phyloP scores from a whole-genome alignment of 1,140 invertebrate genomes.

The Aphaenogaster ashmeadi region DNA sequence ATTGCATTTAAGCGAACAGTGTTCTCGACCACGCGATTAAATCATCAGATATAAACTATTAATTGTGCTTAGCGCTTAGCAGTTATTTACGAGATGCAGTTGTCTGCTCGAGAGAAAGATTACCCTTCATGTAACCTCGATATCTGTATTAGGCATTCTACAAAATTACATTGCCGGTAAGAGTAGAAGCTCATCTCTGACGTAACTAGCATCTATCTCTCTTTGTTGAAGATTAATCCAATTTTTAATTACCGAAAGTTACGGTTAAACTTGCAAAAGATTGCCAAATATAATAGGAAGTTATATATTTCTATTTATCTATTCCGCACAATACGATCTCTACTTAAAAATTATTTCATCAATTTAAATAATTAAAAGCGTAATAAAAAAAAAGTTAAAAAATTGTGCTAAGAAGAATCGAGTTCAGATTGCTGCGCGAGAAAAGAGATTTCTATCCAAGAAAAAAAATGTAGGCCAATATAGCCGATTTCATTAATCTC shows the following conservation, averaged over 20 bases:
- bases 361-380: neutral
- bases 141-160: neutral
- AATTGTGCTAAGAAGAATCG: neutral
- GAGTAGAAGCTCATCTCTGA: neutral
- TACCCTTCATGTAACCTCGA: neutral
- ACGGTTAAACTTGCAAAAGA: neutral
- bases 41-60: conserved; percentile 33
- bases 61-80: conserved; percentile 17
- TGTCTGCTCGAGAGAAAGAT: neutral
- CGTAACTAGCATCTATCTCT: neutral
- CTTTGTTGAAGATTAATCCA: conserved; percentile 16
- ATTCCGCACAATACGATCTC: neutral
- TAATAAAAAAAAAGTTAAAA: neutral
- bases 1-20: neutral
- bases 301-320: neutral
- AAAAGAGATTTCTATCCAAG: neutral
- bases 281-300: neutral
- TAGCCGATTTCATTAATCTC: conserved; percentile 50
- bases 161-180: neutral
- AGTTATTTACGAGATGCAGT: conserved; percentile 33
- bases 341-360: neutral
- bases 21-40: conserved; percentile 1
- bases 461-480: conserved; percentile 8
- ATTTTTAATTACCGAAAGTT: conserved; percentile 9
- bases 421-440: neutral